Evolutionary conservation across 2,113 vertebrate genomes (phyloP).

Genomic region (Apeltes quadracus): DNA sequence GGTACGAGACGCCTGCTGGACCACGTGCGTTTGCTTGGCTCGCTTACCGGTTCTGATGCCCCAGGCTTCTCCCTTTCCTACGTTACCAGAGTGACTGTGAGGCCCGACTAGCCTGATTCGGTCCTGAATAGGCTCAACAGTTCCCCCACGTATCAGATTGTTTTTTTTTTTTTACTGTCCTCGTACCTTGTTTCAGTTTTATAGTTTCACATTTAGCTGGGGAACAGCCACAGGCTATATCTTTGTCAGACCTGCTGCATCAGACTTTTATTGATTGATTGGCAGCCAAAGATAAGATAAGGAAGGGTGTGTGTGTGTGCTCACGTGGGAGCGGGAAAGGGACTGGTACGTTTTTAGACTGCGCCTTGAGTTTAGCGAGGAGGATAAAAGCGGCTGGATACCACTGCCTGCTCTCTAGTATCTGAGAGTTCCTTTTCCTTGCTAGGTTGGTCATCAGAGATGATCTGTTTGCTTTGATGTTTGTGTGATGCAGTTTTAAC

Average conservation of each 20-base stretch:
- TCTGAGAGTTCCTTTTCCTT: conserved; percentile 22
- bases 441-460: conserved; percentile 15
- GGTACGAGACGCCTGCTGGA: conserved; percentile 56
- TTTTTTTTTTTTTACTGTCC: conserved; percentile 31
- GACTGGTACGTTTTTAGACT: background rate
- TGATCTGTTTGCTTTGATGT: background rate
- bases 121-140: conserved; percentile 46
- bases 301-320: conserved; percentile 13
- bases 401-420: conserved; percentile 11
- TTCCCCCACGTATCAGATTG: conserved; percentile 36
- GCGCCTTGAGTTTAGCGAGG: background rate
- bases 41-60: conserved; percentile 27
- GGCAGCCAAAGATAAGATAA: conserved; percentile 28
- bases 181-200: conserved; percentile 39
- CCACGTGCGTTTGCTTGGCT: conserved; percentile 46
- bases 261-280: conserved; percentile 22
- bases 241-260: conserved; percentile 30
- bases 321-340: no score
- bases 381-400: conserved; percentile 38
- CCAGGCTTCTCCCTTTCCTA: conserved; percentile 32
- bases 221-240: conserved; percentile 30
- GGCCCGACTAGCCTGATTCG: conserved; percentile 32
- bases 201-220: conserved; percentile 44
- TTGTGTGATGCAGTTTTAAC: conserved; percentile 33
- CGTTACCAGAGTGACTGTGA: conserved; percentile 26